These are phyloP conservation scores for Geopemphigus sp. DNA, from an alignment of 1,140 invertebrate species.

Conservation along the genomic window DNA sequence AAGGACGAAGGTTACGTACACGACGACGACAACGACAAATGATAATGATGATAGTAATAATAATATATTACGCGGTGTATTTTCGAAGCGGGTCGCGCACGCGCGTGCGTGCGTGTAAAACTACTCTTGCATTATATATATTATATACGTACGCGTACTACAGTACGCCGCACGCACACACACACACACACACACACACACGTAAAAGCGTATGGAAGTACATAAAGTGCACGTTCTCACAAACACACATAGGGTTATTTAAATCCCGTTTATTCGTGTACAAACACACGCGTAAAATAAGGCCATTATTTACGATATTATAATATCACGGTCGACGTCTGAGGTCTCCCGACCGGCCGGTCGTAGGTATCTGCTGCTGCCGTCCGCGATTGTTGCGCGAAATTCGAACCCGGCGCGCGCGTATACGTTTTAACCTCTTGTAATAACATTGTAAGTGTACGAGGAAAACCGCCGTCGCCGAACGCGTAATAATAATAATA, in stretches of 20 bases:
- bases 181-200: background rate
- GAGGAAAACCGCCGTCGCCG: too few relatives aligned
- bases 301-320: slow-evolving; percentile 37
- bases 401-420: slow-evolving; percentile 11
- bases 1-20: slow-evolving; percentile 24
- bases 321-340: slow-evolving; percentile 8
- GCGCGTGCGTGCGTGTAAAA: background rate
- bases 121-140: slow-evolving; percentile 15
- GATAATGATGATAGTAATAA: slow-evolving; percentile 6
- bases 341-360: slow-evolving; percentile 15
- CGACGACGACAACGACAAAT: slow-evolving; percentile 9
- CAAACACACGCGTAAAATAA: slow-evolving; percentile 25
- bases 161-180: background rate
- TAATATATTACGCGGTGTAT: slow-evolving; percentile 8
- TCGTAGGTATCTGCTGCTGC: background rate
- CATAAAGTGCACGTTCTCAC: background rate
- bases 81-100: background rate
- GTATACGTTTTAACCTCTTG: background rate
- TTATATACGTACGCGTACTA: background rate
- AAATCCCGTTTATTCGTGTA: slow-evolving; percentile 38
- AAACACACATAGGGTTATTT: background rate
- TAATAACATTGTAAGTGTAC: too few relatives aligned
- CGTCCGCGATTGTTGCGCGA: slow-evolving; percentile 23
- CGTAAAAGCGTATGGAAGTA: background rate
- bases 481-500: slow-evolving; percentile 10